phyloP scores from a whole-genome alignment of 2,113 vertebrate genomes.

The Acanthochromis polyacanthus region DNA sequence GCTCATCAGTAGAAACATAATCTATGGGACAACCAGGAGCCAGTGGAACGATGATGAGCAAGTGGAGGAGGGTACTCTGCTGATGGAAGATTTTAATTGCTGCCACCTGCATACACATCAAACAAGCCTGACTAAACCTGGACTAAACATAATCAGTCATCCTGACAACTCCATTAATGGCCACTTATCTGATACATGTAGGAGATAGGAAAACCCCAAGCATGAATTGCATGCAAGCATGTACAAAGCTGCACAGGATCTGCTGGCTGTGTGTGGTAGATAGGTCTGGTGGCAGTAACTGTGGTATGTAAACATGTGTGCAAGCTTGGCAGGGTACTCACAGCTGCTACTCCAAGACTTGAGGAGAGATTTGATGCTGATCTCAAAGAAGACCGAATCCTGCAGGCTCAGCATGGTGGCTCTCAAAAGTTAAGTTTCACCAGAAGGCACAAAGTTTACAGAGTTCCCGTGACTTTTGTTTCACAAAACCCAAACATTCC shows the following conservation, averaged over 20 bases:
- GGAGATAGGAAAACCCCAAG: conserved; percentile 32
- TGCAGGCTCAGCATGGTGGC: conserved; percentile 95
- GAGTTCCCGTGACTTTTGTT: conserved; percentile 46
- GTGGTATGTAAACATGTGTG: conserved; percentile 74
- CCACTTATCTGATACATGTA: conserved; percentile 25
- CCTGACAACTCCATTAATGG: conserved; percentile 68
- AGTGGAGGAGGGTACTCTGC: conserved; percentile 1
- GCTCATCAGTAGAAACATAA: conserved; percentile 52
- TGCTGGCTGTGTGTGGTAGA: conserved; percentile 47
- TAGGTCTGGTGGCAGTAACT: conserved; percentile 48
- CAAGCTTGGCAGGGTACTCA: conserved; percentile 85
- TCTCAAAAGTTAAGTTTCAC: conserved; percentile 59
- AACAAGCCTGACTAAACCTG: conserved; percentile 42
- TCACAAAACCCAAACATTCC: conserved; percentile 36
- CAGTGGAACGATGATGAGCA: conserved; percentile 15
- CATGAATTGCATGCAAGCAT: conserved; percentile 32
- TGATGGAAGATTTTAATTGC: conserved; percentile 10
- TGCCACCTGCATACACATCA: conserved; percentile 64
- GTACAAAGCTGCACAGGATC: conserved; percentile 20
- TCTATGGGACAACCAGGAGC: conserved; percentile 56
- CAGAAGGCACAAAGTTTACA: conserved; percentile 68
- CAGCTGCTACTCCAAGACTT: conserved; percentile 96
- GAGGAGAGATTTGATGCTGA: conserved; percentile 98
- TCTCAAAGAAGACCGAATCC: conserved; percentile 97
- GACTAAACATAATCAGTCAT: conserved; percentile 66